A percentile compares a stretch with the other conserved stretches of the same genome.
These are phyloP conservation scores for Platycercus adscitus DNA, from an alignment of 2,113 vertebrate species.

Conservation along the genomic window DNA sequence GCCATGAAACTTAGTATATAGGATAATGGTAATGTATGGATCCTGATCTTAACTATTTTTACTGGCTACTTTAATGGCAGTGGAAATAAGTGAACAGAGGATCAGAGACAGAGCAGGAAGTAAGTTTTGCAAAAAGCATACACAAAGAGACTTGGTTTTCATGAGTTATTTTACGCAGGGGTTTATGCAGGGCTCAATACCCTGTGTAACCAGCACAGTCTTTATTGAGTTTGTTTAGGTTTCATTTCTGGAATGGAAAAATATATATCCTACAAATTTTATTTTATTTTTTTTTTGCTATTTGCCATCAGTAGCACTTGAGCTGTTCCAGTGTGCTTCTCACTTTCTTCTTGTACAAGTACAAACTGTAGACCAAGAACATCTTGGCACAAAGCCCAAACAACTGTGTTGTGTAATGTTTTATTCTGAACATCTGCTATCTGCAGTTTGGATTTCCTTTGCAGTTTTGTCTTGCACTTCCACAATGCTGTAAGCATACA, in stretches of 20 bases:
- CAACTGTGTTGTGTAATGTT: not conserved
- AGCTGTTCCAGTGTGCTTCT: not conserved
- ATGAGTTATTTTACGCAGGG: not conserved
- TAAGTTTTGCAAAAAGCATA: not conserved
- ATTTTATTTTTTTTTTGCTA: fast-evolving
- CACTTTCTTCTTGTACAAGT: not conserved
- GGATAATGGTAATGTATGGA: not conserved
- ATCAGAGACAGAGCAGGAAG: not conserved
- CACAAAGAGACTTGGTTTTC: not conserved
- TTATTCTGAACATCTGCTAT: not conserved
- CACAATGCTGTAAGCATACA: not conserved
- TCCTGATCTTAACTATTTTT: not conserved
- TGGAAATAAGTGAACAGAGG: not conserved
- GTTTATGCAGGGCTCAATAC: not conserved
- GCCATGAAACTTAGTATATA: not conserved
- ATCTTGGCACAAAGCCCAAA: not conserved
- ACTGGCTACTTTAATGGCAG: not conserved
- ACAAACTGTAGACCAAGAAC: not conserved
- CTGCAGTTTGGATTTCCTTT: not conserved
- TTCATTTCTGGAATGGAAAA: not conserved
- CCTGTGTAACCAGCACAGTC: not conserved
- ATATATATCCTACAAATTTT: not conserved
- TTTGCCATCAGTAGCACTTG: not conserved
- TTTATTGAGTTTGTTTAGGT: not conserved
- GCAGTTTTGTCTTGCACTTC: not conserved